Percentiles rank a stretch among this genome's conserved stretches.
These are phyloP conservation scores for Drosophila nasuta DNA, from an alignment of 1,140 invertebrate genomes.

Conservation along the genomic window DNA sequence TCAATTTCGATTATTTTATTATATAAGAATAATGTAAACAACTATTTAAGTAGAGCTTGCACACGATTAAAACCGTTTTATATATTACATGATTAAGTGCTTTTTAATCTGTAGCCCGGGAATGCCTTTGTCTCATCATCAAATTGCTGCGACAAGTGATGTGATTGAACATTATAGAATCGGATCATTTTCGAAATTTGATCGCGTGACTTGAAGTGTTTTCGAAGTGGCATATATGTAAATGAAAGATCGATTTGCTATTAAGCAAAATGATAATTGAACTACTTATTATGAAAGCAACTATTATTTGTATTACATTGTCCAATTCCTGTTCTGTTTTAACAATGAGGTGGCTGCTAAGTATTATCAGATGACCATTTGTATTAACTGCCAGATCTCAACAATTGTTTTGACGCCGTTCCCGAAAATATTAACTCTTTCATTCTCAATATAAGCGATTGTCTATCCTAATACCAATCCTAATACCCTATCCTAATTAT, in stretches of 20 bases:
- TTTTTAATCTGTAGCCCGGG: conserved; percentile 3
- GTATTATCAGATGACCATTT: no score
- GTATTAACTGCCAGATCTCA: no score
- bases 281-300: neutral
- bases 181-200: neutral
- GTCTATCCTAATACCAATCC: no score
- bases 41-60: neutral
- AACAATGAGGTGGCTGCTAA: no score
- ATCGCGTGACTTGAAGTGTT: conserved; percentile 9
- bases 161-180: conserved; percentile 22
- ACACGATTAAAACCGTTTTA: neutral
- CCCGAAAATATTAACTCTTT: no score
- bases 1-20: no score
- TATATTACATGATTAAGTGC: neutral
- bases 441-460: no score
- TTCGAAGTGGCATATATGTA: neutral
- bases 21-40: neutral
- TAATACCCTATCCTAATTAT: no score
- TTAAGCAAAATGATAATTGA: neutral
- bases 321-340: neutral
- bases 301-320: neutral
- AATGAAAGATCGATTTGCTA: conserved; percentile 13
- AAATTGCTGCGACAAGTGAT: neutral
- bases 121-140: neutral
- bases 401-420: no score